Conservation (phyloP, 2,113 vertebrate species). For the Microcebus griseorufus region DNA sequence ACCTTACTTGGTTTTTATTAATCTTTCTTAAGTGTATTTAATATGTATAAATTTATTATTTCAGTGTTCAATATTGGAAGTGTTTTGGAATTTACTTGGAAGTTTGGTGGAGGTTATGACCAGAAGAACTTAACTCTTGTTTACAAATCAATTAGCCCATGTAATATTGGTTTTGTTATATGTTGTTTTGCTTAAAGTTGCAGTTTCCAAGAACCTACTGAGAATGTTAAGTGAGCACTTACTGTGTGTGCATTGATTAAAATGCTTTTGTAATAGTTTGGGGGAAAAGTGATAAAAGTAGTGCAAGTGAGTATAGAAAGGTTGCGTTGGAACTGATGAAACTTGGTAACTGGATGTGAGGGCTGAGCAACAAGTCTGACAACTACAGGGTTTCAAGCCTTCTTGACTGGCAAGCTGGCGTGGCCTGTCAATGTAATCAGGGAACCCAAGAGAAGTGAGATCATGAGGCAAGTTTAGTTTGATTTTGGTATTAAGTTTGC, state of each 20-base stretch:
- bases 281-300: neutral
- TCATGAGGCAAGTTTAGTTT: neutral
- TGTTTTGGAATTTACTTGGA: neutral
- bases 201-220: neutral
- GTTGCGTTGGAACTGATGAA: neutral
- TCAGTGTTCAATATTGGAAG: neutral
- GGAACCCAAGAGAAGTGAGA: neutral
- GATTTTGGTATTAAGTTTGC: constrained; percentile 22
- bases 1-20: neutral
- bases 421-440: neutral
- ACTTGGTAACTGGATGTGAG: neutral
- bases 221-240: neutral
- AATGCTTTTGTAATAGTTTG: neutral
- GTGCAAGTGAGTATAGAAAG: neutral
- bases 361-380: neutral
- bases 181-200: neutral
- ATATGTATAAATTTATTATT: neutral
- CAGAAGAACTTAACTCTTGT: neutral
- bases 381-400: neutral
- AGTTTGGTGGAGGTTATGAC: neutral
- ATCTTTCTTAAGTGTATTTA: neutral
- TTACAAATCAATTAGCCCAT: neutral
- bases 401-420: neutral
- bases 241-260: neutral
- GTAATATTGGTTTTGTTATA: neutral